These are phyloP conservation scores for Solen grandis DNA, from an alignment of 1,140 invertebrate genomes.

Conservation along the genomic window DNA sequence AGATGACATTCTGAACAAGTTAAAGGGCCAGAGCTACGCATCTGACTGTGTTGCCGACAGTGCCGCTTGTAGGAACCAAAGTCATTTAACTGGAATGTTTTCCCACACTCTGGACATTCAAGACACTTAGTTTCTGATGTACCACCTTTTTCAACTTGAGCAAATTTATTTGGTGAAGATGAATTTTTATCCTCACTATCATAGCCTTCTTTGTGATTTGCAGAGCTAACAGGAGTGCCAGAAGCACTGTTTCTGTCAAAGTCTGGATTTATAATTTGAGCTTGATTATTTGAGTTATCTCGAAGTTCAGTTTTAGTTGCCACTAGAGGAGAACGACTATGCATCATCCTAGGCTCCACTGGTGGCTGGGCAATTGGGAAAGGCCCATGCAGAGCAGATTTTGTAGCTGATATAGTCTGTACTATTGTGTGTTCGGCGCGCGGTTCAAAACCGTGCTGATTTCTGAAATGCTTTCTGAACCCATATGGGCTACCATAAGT, in stretches of 20 bases:
- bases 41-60: conserved; percentile 72
- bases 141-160: neutral
- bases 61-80: conserved; percentile 78
- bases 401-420: conserved; percentile 77
- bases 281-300: neutral
- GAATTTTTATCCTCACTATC: neutral
- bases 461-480: conserved; percentile 77
- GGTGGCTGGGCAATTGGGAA: neutral
- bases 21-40: conserved; percentile 60
- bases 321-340: neutral
- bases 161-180: neutral
- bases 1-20: conserved; percentile 59
- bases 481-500: conserved; percentile 78
- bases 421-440: conserved; percentile 75
- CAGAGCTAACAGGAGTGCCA: neutral
- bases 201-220: neutral
- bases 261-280: neutral
- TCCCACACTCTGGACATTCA: conserved; percentile 73
- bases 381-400: conserved; percentile 67
- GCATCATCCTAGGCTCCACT: neutral
- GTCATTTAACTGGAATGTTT: conserved; percentile 77
- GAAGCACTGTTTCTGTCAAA: neutral
- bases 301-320: neutral
- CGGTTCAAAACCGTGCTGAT: conserved; percentile 78
- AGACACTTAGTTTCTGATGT: conserved; percentile 66